Evolutionary conservation across 2,797 vertebrate genomes (phyloP).

Genomic region (Taenioides sp.): DNA sequence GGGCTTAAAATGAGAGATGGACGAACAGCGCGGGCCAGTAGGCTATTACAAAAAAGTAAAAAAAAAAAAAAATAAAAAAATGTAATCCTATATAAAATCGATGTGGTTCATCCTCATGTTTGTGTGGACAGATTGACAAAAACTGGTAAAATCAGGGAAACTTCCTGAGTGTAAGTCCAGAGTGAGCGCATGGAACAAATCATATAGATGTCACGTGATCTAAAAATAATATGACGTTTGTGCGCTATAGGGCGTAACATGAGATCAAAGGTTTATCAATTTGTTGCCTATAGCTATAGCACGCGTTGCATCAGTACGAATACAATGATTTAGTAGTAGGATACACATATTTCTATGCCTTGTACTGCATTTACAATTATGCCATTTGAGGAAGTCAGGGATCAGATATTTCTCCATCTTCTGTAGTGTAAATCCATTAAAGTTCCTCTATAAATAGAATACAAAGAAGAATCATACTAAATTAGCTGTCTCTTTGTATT

Average conservation of each 20-base stretch:
- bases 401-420: background rate
- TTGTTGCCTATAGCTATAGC: background rate
- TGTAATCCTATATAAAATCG: background rate
- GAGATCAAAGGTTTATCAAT: background rate
- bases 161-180: too few relatives aligned
- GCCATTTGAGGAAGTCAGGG: background rate
- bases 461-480: too few relatives aligned
- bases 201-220: background rate
- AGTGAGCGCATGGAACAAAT: background rate
- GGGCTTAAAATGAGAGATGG: too few relatives aligned
- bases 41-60: too few relatives aligned
- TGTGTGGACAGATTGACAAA: background rate
- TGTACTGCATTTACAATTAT: too few relatives aligned
- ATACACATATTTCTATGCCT: background rate
- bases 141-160: background rate
- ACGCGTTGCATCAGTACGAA: background rate
- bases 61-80: background rate
- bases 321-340: too few relatives aligned
- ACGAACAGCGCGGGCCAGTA: too few relatives aligned
- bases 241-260: background rate
- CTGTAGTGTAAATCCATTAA: background rate
- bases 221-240: background rate
- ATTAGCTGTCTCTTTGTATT: too few relatives aligned
- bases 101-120: background rate
- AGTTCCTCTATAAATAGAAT: too few relatives aligned